Evolutionary conservation across 2,113 vertebrate genomes (phyloP).

Genomic region (Cryptomyrus ogoouensis): DNA sequence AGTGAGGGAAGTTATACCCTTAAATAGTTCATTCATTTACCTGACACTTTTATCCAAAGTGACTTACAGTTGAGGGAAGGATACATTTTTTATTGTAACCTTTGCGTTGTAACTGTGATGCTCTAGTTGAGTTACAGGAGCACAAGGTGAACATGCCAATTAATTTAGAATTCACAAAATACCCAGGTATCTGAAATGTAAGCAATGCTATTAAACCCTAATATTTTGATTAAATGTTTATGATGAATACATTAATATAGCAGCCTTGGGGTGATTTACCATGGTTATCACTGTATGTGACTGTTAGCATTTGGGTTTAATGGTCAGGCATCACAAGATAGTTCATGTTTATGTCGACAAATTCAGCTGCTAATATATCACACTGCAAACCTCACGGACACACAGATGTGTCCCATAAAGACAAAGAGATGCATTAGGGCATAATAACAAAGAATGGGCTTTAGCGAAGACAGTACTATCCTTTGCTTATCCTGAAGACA

Average conservation of each 20-base stretch:
- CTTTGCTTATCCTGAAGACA: neutral
- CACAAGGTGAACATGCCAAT: neutral
- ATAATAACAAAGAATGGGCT: neutral
- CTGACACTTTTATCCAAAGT: neutral
- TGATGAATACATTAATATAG: neutral
- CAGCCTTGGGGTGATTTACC: neutral
- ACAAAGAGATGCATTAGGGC: neutral
- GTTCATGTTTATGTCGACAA: neutral
- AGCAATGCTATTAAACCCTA: neutral
- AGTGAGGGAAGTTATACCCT: neutral
- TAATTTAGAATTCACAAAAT: neutral
- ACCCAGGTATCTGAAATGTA: neutral
- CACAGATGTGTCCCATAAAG: neutral
- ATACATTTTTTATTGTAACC: neutral
- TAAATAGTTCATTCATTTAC: neutral
- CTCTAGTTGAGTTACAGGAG: neutral
- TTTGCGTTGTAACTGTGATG: neutral
- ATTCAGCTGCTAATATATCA: neutral
- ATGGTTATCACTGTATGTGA: neutral
- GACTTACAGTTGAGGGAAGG: neutral
- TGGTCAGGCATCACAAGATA: neutral
- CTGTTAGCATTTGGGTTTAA: neutral
- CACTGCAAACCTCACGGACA: neutral
- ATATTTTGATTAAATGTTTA: neutral
- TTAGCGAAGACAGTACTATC: neutral